Conservation (phyloP, 2,113 vertebrate species). For the Apodemus speciosus region DNA sequence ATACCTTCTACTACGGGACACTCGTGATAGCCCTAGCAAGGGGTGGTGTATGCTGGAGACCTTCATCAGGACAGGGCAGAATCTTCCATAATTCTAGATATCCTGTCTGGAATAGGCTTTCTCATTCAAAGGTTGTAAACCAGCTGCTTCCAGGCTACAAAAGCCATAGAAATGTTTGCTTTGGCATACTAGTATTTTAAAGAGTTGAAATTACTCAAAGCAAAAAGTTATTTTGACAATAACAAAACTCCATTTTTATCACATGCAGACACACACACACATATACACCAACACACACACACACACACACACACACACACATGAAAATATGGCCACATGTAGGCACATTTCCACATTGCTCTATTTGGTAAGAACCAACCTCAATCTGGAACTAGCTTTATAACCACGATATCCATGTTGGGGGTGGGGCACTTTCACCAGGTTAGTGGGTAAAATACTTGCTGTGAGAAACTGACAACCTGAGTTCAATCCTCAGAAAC, state of each 20-base stretch:
- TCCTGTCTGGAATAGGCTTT: background rate
- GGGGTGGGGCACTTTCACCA: too few species aligned
- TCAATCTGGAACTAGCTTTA: background rate
- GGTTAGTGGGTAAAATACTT: background rate
- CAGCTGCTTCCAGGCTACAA: background rate
- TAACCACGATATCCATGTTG: background rate
- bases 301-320: background rate
- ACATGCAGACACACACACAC: background rate
- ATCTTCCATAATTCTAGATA: background rate
- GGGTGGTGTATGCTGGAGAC: rapidly evolving
- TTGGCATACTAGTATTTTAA: background rate
- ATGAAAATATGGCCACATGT: background rate
- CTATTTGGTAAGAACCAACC: background rate
- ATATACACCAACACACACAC: background rate
- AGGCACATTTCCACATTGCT: background rate
- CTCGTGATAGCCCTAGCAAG: background rate
- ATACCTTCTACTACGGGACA: background rate
- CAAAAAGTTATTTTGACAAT: background rate
- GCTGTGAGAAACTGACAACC: background rate
- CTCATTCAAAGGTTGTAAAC: background rate
- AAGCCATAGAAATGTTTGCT: constrained; percentile 42
- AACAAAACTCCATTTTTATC: constrained; percentile 26
- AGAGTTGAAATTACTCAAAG: constrained; percentile 15
- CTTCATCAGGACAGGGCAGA: background rate
- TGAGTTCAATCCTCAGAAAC: background rate